phyloP scores from a whole-genome alignment of 1,140 invertebrate species.

The Ptiloglossa arizonensis region DNA sequence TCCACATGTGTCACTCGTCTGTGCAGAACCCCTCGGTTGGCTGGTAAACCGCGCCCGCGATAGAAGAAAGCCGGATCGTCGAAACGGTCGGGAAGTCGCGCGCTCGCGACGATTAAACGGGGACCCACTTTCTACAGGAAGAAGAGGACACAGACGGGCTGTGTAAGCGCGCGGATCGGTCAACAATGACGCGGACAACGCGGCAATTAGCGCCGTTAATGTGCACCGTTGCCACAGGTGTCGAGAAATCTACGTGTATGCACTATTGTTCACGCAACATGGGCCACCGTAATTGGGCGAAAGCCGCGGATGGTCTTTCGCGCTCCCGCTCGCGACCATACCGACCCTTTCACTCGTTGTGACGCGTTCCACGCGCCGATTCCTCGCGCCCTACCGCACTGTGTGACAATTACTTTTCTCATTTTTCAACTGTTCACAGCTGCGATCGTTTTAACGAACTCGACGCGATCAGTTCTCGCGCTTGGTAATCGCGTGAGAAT shows the following conservation, averaged over 20 bases:
- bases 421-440: too few relatives aligned
- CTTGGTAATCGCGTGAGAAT: too few relatives aligned
- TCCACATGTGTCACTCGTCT: slow-evolving; percentile 64
- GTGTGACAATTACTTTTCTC: too few relatives aligned
- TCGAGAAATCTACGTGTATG: background rate
- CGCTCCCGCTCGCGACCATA: too few relatives aligned
- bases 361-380: too few relatives aligned
- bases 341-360: background rate
- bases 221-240: slow-evolving; percentile 18
- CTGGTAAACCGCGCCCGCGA: slow-evolving; percentile 22
- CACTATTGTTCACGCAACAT: slow-evolving; percentile 17
- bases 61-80: slow-evolving; percentile 12
- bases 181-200: slow-evolving; percentile 7
- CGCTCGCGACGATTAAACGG: background rate
- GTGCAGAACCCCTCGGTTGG: background rate
- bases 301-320: background rate
- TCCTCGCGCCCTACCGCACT: too few relatives aligned
- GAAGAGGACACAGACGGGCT: background rate
- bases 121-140: slow-evolving; percentile 2
- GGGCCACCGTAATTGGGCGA: slow-evolving; percentile 17
- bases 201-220: slow-evolving; percentile 6
- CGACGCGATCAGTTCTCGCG: too few relatives aligned
- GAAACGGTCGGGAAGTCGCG: slow-evolving; percentile 5
- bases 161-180: background rate
- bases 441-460: too few relatives aligned